phyloP scores from a whole-genome alignment of 1,140 invertebrate species.

The Aphidius gifuensis region DNA sequence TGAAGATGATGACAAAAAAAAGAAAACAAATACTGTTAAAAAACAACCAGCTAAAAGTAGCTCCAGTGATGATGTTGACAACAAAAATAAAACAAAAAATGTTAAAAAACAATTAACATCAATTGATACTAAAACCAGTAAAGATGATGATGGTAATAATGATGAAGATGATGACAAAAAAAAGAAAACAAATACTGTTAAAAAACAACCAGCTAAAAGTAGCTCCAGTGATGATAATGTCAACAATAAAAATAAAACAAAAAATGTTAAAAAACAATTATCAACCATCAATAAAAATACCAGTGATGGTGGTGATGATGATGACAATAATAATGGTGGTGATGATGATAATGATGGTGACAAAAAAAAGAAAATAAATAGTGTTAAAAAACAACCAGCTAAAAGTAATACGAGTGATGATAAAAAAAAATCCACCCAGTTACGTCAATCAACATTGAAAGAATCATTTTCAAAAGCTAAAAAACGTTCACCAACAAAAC shows the following conservation, averaged over 20 bases:
- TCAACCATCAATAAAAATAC: neutral
- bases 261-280: neutral
- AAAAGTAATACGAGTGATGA: constrained; percentile 2
- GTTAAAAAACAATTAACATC: neutral
- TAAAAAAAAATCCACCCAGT: neutral
- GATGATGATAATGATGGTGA: neutral
- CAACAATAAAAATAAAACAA: neutral
- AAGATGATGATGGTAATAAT: too few species aligned
- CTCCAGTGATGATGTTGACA: neutral
- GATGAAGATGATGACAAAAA: neutral
- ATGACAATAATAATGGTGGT: too few species aligned
- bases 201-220: neutral
- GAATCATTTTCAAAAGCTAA: constrained; percentile 26
- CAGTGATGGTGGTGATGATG: too few species aligned
- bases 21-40: neutral
- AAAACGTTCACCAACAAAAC: constrained; percentile 27
- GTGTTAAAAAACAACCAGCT: neutral
- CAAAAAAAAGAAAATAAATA: neutral
- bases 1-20: neutral
- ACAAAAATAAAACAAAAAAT: neutral
- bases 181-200: neutral
- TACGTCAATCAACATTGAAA: constrained; percentile 15
- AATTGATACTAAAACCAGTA: neutral
- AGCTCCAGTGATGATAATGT: neutral
- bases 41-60: neutral